These are phyloP conservation scores for Entomobrya multifasciata DNA, from an alignment of 2,888 invertebrate species.

Conservation along the genomic window DNA sequence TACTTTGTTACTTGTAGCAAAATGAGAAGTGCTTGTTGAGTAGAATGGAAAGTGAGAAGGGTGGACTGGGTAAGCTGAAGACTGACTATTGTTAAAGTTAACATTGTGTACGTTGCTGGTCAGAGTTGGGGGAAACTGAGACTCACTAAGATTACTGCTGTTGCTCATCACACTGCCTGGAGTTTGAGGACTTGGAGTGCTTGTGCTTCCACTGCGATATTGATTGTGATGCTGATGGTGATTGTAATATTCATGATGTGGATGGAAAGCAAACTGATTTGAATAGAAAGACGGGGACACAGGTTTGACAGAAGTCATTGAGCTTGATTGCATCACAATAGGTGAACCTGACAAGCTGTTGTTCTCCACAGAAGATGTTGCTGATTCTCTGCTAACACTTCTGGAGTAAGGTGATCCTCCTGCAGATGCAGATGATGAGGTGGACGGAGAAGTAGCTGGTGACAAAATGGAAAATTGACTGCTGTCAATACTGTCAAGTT, in stretches of 20 bases:
- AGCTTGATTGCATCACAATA: conserved; percentile 66
- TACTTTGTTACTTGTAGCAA: too few species aligned
- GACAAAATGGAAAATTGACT: conserved; percentile 73
- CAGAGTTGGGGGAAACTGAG: conserved; percentile 65
- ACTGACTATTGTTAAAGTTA: conserved; percentile 35
- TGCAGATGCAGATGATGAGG: conserved; percentile 56
- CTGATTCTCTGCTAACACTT: conserved; percentile 67
- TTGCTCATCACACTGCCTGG: conserved; percentile 53
- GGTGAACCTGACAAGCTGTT: conserved; percentile 47
- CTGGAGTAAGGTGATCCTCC: conserved; percentile 61
- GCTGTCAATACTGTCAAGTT: conserved; percentile 65
- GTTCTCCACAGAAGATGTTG: conserved; percentile 52
- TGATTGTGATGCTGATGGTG: conserved; percentile 27
- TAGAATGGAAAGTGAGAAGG: conserved; percentile 72
- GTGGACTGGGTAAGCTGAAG: conserved; percentile 62
- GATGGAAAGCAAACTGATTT: conserved; percentile 65
- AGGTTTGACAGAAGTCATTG: conserved; percentile 74
- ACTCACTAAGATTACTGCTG: conserved; percentile 25
- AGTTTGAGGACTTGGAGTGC: conserved; percentile 57
- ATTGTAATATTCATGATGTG: conserved; percentile 44
- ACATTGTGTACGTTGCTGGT: conserved; percentile 46
- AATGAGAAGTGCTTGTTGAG: conserved; percentile 43
- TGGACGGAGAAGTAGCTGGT: conserved; percentile 70
- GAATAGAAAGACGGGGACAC: conserved; percentile 66
- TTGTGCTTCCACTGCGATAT: conserved; percentile 45